A percentile compares a stretch with the other conserved stretches of the same genome.
phyloP scores from a whole-genome alignment of 2,113 vertebrate species.

The Hypomesus transpacificus region DNA sequence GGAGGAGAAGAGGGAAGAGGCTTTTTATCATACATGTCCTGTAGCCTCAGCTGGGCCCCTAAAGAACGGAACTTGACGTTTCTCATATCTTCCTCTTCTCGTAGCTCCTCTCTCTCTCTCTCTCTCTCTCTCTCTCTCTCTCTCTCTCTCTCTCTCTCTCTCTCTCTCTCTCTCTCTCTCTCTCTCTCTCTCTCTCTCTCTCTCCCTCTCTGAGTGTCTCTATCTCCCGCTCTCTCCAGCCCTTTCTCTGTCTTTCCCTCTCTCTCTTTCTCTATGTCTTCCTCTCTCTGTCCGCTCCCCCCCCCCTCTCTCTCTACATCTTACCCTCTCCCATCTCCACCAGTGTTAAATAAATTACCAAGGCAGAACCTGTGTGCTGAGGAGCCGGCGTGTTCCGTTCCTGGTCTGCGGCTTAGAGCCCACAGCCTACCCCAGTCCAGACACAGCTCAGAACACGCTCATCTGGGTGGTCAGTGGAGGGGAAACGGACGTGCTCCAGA shows the following conservation, averaged over 20 bases:
- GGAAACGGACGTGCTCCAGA: slow-evolving; percentile 16
- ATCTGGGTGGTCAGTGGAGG: slow-evolving; percentile 18
- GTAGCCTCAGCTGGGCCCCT: not conserved
- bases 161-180: not conserved
- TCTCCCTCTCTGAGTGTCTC: not conserved
- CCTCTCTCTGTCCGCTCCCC: not conserved
- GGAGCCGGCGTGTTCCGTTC: not conserved
- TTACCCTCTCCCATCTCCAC: not conserved
- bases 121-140: not conserved
- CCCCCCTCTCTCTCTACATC: too few species aligned
- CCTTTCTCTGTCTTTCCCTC: not conserved
- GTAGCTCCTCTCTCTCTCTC: not conserved
- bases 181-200: not conserved
- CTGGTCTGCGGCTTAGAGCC: too few species aligned
- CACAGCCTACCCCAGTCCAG: too few species aligned
- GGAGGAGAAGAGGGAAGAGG: not conserved
- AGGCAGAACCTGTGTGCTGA: slow-evolving; percentile 5
- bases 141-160: not conserved
- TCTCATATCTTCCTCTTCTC: not conserved
- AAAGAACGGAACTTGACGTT: not conserved
- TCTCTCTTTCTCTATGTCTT: not conserved
- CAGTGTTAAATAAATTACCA: slow-evolving; percentile 2
- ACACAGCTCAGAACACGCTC: not conserved
- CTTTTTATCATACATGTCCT: not conserved
- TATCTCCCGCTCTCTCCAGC: not conserved